Evolutionary conservation across 2,113 vertebrate species (phyloP), one percentile per base, ranked within the genome.

Genomic region (Pogona vitticeps): DNA sequence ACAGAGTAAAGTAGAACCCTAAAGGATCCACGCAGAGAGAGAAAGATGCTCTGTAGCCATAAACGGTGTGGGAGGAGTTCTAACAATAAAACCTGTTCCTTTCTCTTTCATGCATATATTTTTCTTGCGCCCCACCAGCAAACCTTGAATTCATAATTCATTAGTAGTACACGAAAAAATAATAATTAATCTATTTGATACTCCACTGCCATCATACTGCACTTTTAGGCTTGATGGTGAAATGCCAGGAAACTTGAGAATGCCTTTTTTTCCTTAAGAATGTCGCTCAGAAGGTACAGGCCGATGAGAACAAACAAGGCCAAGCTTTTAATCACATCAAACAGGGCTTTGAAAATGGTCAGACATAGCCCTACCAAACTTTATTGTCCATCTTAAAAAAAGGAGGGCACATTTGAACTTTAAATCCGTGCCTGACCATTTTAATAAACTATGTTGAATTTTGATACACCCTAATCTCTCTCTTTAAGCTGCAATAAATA

Each of bases 401-500:
- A 91, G 85, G 89, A 91, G 88, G 90, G 88, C 81, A 42, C 3
- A 91, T 76, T 90, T 75, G 76, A 93, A 76, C 76, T 88, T 90
- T 81, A 59, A 86, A 94, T 71, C 92, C 78, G 82, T 91, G 91
- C 88, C 92, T 87, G 82, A 85, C 78, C 80, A 82, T 76, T 42
- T 88, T 92, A 86, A 85, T 88, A 93, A 93, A 90, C 85, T 82
- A 71, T 75, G 89, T 4, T 89, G 76, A 88, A 91, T 56, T 94
- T 89, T 13, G 88, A 79, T 92, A 81, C 76, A 85, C 86, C 91
- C 85, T 63, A 93, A 86, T 61, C 81, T 90, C 79, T 91, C 76
- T 92, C 87, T 89, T 85, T 84, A 90, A 87, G 78, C 75, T 89
- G 82, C 87, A 93, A 87, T 94, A 92, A 95, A 71, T 88, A 79